Conservation (phyloP, 1,140 invertebrate species). For the Psilanteris sp. region DNA sequence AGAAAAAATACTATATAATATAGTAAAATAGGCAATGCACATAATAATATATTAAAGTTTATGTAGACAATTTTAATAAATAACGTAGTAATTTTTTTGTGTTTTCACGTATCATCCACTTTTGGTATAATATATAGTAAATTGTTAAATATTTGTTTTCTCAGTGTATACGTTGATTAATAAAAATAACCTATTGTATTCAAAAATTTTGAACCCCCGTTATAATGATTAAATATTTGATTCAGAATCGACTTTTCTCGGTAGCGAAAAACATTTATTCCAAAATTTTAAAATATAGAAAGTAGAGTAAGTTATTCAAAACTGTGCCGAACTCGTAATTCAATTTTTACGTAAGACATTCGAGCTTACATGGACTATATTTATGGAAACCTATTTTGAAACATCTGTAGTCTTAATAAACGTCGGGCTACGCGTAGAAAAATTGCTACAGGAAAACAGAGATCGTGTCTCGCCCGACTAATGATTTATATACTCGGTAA, state of each 20-base stretch:
- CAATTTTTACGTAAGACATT: constrained; percentile 41
- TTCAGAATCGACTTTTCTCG: background rate
- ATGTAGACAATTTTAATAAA: no score
- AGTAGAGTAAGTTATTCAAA: constrained; percentile 37
- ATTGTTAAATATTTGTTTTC: no score
- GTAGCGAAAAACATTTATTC: constrained; percentile 13
- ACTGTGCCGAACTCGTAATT: constrained; percentile 34
- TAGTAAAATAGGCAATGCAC: no score
- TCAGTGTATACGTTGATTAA: no score
- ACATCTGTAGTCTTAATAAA: constrained; percentile 52
- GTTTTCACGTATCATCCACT: no score
- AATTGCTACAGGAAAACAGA: constrained; percentile 30
- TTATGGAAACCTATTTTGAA: constrained; percentile 42
- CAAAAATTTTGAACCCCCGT: no score
- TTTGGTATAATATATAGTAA: no score
- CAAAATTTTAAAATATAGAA: constrained; percentile 15
- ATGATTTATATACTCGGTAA: constrained; percentile 31
- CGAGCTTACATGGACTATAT: constrained; percentile 18
- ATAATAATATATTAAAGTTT: no score
- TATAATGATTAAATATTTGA: constrained; percentile 11
- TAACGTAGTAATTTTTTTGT: no score
- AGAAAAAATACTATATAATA: no score
- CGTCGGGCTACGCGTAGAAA: constrained; percentile 16
- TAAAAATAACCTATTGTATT: no score
- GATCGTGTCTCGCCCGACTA: constrained; percentile 26